A percentile compares a stretch with the other conserved stretches of the same genome.
Evolutionary conservation across 2,888 invertebrate species (phyloP).

Genomic region (Willowsia nigromaculata): DNA sequence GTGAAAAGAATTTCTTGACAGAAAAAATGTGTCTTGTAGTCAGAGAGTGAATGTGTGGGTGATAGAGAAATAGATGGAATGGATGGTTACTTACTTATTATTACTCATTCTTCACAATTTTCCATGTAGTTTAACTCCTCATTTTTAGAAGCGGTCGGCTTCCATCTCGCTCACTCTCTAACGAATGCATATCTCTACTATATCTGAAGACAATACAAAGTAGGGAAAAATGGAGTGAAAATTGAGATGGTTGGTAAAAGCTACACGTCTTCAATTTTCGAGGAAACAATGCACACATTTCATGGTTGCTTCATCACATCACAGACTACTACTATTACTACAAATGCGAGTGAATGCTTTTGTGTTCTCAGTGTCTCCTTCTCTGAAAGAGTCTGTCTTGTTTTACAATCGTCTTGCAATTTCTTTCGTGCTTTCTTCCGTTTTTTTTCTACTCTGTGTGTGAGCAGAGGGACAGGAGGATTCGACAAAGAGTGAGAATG

Average conservation of each 20-base stretch:
- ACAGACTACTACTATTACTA: not conserved
- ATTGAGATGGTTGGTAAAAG: slow-evolving; percentile 19
- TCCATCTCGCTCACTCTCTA: not conserved
- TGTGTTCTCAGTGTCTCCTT: not conserved
- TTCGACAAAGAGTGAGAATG: not conserved
- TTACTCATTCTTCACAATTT: slow-evolving; percentile 33
- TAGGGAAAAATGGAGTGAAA: not conserved
- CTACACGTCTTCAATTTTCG: slow-evolving; percentile 8
- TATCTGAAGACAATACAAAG: not conserved
- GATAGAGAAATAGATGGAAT: not conserved
- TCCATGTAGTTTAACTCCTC: slow-evolving; percentile 47
- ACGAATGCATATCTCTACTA: not conserved
- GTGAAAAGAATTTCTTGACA: slow-evolving; percentile 4
- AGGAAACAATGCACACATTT: slow-evolving; percentile 33
- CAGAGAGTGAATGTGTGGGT: not conserved
- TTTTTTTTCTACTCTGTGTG: not conserved
- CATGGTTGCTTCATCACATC: slow-evolving; percentile 16
- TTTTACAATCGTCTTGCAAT: slow-evolving; percentile 26
- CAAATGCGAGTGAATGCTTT: not conserved
- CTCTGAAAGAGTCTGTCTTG: slow-evolving; percentile 11
- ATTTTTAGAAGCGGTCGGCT: slow-evolving; percentile 14
- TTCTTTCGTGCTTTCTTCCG: not conserved
- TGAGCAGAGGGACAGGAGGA: not conserved
- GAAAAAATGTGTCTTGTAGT: not conserved
- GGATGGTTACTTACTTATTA: slow-evolving; percentile 15